A percentile compares a stretch with the other conserved stretches of the same genome.
phyloP scores from a whole-genome alignment of 2,888 invertebrate species.

The Conomelus anceps region DNA sequence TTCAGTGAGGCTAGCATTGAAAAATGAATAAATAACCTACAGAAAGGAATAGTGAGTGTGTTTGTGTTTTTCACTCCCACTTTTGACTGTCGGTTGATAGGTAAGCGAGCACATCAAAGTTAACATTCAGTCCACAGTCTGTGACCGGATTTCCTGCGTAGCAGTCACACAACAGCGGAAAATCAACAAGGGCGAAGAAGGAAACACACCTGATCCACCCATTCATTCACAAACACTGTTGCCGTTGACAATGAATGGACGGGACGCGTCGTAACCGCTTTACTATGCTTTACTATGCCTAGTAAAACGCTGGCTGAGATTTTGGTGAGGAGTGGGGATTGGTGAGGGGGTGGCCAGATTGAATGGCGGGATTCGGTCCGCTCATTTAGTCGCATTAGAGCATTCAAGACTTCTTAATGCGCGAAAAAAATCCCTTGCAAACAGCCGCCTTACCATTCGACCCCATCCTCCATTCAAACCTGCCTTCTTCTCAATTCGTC shows the following conservation, averaged over 20 bases:
- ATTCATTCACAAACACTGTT: background rate
- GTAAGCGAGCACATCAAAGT: background rate
- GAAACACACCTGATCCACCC: background rate
- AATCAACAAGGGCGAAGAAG: background rate
- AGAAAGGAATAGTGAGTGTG: background rate
- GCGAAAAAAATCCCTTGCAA: background rate
- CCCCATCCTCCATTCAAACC: background rate
- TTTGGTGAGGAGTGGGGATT: background rate
- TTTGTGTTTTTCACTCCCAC: background rate
- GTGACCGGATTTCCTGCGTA: background rate
- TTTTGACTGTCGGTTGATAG: background rate
- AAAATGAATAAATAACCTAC: background rate
- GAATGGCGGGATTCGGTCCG: background rate
- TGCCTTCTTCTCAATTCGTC: too few species aligned
- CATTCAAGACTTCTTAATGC: background rate
- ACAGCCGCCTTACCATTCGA: background rate
- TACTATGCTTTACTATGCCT: background rate
- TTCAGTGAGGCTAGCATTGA: background rate
- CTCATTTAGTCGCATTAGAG: background rate
- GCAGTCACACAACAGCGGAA: background rate
- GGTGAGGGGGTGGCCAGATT: background rate
- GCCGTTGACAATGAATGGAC: background rate
- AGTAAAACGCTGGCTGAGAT: background rate
- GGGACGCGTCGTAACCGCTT: background rate
- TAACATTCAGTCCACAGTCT: background rate